Percentiles rank a stretch among this genome's conserved stretches.
Evolutionary conservation across 2,113 vertebrate species (phyloP).

Genomic region (Phainopepla nitens): DNA sequence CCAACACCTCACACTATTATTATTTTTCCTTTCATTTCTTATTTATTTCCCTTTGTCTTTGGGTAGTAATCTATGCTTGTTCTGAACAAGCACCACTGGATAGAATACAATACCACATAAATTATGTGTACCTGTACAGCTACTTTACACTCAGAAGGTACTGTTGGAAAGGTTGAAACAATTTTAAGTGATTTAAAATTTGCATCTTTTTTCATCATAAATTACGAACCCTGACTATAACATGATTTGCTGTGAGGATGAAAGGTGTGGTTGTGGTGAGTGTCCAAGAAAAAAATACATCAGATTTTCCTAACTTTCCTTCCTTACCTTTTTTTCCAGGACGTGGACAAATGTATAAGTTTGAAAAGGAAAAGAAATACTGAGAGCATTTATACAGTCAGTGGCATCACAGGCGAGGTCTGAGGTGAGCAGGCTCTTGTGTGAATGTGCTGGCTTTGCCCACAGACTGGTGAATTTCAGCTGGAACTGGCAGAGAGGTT

Average conservation of each 20-base stretch:
- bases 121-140: not conserved
- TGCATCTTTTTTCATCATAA: not conserved
- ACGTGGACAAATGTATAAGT: not conserved
- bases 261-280: not conserved
- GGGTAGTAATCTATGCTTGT: not conserved
- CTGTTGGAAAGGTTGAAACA: not conserved
- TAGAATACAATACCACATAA: not conserved
- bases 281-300: not conserved
- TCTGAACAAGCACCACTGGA: not conserved
- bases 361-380: not conserved
- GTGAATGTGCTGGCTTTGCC: rapidly evolving
- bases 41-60: not conserved
- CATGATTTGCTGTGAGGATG: rapidly evolving
- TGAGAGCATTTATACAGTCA: not conserved
- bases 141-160: not conserved
- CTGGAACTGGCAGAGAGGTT: not conserved
- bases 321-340: not conserved
- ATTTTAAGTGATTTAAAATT: not conserved
- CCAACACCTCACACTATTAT: not conserved
- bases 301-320: not conserved
- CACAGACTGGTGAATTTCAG: not conserved
- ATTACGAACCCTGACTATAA: not conserved
- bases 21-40: not conserved
- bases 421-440: not conserved
- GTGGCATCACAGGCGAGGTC: not conserved